Base-by-base conservation (phyloP, 1,140 invertebrate species). In the Drosophila bifasciata region DNA sequence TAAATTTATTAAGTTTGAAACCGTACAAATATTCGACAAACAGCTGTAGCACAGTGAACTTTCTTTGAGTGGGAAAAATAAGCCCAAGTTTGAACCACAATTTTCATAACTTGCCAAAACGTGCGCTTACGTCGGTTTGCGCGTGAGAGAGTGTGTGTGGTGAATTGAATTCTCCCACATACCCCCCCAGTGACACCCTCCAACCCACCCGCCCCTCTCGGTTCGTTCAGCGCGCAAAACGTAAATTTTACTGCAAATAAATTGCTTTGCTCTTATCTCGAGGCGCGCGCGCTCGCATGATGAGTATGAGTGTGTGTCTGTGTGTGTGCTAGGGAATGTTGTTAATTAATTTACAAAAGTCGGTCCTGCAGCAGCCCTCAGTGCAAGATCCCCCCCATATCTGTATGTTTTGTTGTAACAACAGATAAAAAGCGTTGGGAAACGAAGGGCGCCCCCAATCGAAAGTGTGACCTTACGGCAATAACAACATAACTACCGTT, bases 221-320 rank as follows among this genome's bases (percentile, higher is more conserved):
- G 45, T 49, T 52, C 32, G 43, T 59, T 51, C 64, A 60, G 76
- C 80, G 80, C 73, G 79, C 79, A 77, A 85, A 85, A 81, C 74
- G 77, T 70, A 85, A 85, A 86, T 77, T 81, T 86, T 81, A 81
- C 68, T 85, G 81, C 81, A 88, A 86, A 86, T 88, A 86, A 86
- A 86, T 88, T 81, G 77, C 73, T 81, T 77, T 71, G 83, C 81
- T 36, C 32, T 86, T 86, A 86, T 86, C 81, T 88, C 81, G 79
- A 44, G 40, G 58, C 74, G 81, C 77, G 70, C 70, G 77, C 71
- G 71, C 62, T 76, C 59, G 64, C 55, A 63, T 78, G 58, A 83
- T 77, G 46, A 64, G 56, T 69, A 67, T 52, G 44, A 32, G 59
- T 45, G 43, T 40, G 52, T 51, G 52, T 49, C 32, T 44, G 71